Evolutionary conservation across 2,888 invertebrate genomes (phyloP).

Genomic region (Ennomos fuscantarius): DNA sequence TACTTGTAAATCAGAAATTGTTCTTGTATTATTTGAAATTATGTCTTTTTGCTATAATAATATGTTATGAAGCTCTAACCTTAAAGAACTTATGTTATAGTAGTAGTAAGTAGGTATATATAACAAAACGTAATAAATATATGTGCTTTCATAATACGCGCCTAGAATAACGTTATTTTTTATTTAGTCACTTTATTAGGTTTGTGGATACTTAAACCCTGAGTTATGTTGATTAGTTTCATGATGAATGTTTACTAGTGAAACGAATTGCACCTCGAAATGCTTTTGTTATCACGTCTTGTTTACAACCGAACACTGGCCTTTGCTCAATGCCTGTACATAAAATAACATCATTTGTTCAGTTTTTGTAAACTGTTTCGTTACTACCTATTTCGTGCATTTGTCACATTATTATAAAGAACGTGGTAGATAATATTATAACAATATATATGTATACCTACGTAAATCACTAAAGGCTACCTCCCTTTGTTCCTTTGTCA

Average conservation of each 20-base stretch:
- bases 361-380: conserved; percentile 23
- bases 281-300: conserved; percentile 13
- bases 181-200: no score
- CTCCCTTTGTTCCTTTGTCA: no score
- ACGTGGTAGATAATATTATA: no score
- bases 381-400: conserved; percentile 12
- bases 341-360: conserved; percentile 21
- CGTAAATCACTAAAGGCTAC: no score
- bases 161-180: not conserved
- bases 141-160: no score
- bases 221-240: not conserved
- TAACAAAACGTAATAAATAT: not conserved
- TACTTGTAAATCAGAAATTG: conserved; percentile 5
- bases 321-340: conserved; percentile 17
- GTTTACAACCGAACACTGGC: conserved; percentile 11
- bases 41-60: not conserved
- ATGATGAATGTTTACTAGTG: conserved; percentile 6
- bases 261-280: conserved; percentile 16
- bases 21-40: no score
- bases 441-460: no score
- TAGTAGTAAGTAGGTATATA: not conserved
- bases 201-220: no score
- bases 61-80: not conserved
- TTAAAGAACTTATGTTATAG: no score
- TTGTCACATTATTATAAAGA: not conserved